Percentiles rank a stretch among this genome's conserved stretches.
Conservation (phyloP, 2,797 vertebrate species). For the Staurois parvus region DNA sequence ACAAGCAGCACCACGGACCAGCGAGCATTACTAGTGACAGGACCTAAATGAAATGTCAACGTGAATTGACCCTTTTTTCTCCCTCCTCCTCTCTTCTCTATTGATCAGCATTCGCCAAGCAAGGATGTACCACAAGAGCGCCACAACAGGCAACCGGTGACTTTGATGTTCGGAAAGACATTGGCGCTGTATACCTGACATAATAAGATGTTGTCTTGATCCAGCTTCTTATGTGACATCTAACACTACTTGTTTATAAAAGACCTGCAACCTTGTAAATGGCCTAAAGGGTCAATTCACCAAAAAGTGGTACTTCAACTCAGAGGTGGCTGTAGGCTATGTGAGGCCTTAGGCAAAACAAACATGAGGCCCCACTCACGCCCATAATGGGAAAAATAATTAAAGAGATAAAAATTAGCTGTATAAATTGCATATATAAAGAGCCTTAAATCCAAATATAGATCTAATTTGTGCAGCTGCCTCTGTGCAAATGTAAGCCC, state of each 20-base stretch:
- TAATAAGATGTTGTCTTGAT: not conserved
- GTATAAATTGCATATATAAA: no score
- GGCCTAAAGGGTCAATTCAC: no score
- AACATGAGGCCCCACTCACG: no score
- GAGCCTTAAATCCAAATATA: no score
- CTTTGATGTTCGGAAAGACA: not conserved
- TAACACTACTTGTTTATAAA: not conserved
- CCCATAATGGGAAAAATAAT: no score
- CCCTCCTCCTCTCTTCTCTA: conserved; percentile 3
- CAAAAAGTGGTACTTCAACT: no score
- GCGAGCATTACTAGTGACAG: conserved; percentile 33
- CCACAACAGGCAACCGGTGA: not conserved
- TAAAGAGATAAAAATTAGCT: no score
- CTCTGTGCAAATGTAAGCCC: no score
- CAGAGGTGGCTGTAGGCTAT: no score
- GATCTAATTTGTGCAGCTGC: no score
- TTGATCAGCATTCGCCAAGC: conserved; percentile 28
- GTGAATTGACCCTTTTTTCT: conserved; percentile 36
- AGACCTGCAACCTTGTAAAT: no score
- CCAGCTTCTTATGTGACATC: conserved; percentile 21
- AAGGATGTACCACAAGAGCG: not conserved
- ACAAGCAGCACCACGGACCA: not conserved
- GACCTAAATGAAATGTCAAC: conserved; percentile 53
- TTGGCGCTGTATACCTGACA: not conserved
- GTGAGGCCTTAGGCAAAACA: no score